phyloP scores from a whole-genome alignment of 2,113 vertebrate species.

The Pedetes capensis region DNA sequence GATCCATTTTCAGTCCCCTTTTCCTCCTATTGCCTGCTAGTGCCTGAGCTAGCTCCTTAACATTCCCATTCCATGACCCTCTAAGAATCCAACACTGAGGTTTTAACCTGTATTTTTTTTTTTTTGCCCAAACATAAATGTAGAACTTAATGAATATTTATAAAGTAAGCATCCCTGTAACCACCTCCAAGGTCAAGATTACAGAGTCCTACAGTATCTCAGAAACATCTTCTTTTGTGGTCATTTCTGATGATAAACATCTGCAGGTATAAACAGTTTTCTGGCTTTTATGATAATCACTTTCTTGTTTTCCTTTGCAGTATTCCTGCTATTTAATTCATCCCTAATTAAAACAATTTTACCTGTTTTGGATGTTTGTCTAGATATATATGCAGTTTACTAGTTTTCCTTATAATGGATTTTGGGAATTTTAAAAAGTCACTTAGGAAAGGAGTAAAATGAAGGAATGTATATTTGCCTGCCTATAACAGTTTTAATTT shows the following conservation, averaged over 20 bases:
- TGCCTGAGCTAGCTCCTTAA: too few relatives aligned
- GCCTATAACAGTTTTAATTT: too few relatives aligned
- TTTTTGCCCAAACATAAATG: background rate
- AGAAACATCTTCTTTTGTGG: background rate
- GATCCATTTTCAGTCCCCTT: too few relatives aligned
- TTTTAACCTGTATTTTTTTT: conserved; percentile 35
- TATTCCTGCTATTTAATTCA: background rate
- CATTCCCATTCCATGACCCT: background rate
- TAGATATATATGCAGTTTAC: background rate
- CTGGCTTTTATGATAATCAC: background rate
- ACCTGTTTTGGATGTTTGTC: background rate
- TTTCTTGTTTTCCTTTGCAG: background rate
- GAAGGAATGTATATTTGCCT: background rate
- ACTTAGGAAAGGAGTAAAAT: background rate
- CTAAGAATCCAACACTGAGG: background rate
- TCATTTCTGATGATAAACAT: background rate
- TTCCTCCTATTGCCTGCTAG: too few relatives aligned
- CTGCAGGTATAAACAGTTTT: background rate
- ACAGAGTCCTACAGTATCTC: background rate
- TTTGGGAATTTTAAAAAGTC: background rate
- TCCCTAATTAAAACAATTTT: conserved; percentile 24
- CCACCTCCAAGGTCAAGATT: background rate
- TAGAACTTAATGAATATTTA: background rate
- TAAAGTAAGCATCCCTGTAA: background rate
- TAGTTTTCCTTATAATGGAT: conserved; percentile 45